Evolutionary conservation across 2,113 vertebrate genomes (phyloP).

Genomic region (Larimichthys crocea): DNA sequence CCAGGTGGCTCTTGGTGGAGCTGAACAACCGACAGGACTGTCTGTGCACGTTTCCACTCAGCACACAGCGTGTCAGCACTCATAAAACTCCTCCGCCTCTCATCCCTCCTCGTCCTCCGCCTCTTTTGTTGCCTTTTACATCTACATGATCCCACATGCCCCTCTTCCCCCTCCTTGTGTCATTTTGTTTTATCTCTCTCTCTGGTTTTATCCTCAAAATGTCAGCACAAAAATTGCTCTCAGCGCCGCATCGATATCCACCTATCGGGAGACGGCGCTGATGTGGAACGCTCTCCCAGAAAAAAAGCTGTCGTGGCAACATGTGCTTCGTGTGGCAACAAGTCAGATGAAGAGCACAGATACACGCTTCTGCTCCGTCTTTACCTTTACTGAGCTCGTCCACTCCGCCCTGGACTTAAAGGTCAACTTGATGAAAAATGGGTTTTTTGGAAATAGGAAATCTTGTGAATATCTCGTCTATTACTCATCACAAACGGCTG

Average conservation of each 20-base stretch:
- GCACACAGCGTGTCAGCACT: conserved; percentile 43
- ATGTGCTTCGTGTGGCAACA: conserved; percentile 15
- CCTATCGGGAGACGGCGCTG: conserved; percentile 21
- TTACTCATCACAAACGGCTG: not conserved
- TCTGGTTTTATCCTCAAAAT: conserved; percentile 1
- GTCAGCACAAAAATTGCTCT: not conserved
- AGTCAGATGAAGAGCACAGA: conserved; percentile 14
- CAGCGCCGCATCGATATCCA: not conserved
- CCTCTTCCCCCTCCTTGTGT: not conserved
- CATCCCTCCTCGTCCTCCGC: not conserved
- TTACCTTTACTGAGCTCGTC: not conserved
- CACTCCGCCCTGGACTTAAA: not conserved
- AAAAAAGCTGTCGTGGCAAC: conserved; percentile 21
- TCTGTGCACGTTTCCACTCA: conserved; percentile 46
- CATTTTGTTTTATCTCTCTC: conserved; percentile 5
- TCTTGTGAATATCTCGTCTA: too few species aligned
- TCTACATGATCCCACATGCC: conserved; percentile 2
- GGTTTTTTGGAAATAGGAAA: not conserved
- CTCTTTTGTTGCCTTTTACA: not conserved
- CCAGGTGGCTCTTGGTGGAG: conserved; percentile 45
- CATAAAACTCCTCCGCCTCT: conserved; percentile 28
- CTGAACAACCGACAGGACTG: conserved; percentile 30
- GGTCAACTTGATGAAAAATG: not conserved
- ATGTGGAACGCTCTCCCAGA: conserved; percentile 18
- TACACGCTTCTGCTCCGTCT: not conserved